These are phyloP conservation scores for Marasmarcha lunaedactyla DNA, from an alignment of 2,888 invertebrate species.

Conservation along the genomic window DNA sequence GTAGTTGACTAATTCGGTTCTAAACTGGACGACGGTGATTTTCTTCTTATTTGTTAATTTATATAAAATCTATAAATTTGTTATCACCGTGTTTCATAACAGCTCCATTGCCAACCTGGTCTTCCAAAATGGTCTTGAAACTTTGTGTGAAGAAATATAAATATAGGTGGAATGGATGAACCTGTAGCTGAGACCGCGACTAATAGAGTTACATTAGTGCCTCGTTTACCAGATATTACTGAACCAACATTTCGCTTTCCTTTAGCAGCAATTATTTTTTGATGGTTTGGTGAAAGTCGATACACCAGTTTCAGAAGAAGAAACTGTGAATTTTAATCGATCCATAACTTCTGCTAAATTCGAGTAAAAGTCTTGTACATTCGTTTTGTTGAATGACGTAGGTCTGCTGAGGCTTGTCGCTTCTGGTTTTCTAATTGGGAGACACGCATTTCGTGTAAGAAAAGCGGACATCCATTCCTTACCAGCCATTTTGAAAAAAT, in stretches of 20 bases:
- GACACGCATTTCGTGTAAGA: constrained; percentile 5
- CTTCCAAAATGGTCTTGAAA: constrained; percentile 10
- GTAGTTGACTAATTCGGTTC: constrained; percentile 12
- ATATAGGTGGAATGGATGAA: constrained; percentile 11
- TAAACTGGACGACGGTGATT: constrained; percentile 13
- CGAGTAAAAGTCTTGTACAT: constrained; percentile 1
- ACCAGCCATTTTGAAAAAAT: too few species aligned
- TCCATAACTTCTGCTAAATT: constrained; percentile 7
- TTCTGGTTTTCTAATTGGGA: constrained; percentile 8
- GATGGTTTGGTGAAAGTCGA: constrained; percentile 8
- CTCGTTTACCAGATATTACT: constrained; percentile 10
- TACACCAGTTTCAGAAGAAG: constrained; percentile 9
- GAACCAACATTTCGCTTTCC: constrained; percentile 10
- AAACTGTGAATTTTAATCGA: constrained; percentile 8
- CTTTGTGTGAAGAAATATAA: constrained; percentile 8
- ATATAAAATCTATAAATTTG: constrained; percentile 9
- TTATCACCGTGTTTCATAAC: too few species aligned
- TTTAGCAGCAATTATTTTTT: constrained; percentile 9
- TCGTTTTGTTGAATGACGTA: constrained; percentile 7
- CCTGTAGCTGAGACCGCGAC: constrained; percentile 9
- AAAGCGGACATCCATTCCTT: constrained; percentile 10
- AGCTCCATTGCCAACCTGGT: constrained; percentile 11
- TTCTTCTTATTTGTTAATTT: constrained; percentile 15
- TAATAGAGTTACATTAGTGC: constrained; percentile 6
- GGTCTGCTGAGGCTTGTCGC: constrained; percentile 6